Evolutionary conservation across 1,140 invertebrate species (phyloP), one percentile per base, ranked within the genome.

Genomic region (Bathynomus jamesi): DNA sequence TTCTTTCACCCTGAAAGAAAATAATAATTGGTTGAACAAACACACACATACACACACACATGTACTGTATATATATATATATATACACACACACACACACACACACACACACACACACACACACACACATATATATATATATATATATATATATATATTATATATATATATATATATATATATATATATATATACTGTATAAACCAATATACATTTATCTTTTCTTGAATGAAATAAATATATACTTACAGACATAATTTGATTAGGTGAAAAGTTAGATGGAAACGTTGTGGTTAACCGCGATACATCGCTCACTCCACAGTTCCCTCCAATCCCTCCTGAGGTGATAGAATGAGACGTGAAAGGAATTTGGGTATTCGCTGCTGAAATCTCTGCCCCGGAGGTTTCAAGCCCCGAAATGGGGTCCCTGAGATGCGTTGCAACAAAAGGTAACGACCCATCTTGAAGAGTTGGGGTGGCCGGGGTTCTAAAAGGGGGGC

Each of bases 391-490:
- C n/a, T 61, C 53, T 1, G 31, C 67, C 7, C 28, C 67, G 25
- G 67, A 29, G 5, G 24, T 61, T 29, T 69, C 67, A 29, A 69
- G 60, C 21, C 61, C 62, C 25, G 40, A 17, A 2, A 76, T 73
- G 40, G 66, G 32, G 61, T 73, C 75, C 61, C 75, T 66, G 29
- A 76, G 65, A 61, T 73, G 75, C 28, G 72, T 32, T n/a, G 72
- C 61, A 24, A 76, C 75, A 63, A 73, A 76, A 30, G 75, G 75
- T 40, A 76, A 61, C 27, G 75, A 76, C 17, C 75, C 75, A 31
- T 76, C 75, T 60, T 76, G 75, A 21, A 76, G 72, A 17, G 75
- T 76, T 24, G 75, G 75, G 2, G 75, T 76, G 68, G 72, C 73
- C 28, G 75, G 75, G 8, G 69, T 71, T 17, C 75, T 69, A 29